phyloP scores from a whole-genome alignment of 2,888 invertebrate species.

The Flexamia atlantica region DNA sequence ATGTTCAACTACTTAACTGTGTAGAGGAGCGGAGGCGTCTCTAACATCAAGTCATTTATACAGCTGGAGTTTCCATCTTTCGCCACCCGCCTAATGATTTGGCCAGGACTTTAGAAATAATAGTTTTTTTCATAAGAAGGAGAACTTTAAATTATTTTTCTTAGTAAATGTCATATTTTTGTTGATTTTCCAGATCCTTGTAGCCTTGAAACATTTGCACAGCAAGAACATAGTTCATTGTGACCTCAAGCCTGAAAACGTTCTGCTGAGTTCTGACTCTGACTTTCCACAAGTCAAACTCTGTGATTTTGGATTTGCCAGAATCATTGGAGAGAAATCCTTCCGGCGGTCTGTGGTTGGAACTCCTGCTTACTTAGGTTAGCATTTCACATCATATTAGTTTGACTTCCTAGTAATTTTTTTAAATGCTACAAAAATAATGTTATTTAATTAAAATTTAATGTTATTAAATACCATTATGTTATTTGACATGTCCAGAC shows the following conservation, averaged over 20 bases:
- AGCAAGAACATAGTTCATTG: conserved; percentile 99
- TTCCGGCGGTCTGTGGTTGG: conserved; percentile 98
- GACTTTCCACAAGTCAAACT: conserved; percentile 99
- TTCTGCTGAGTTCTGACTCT: conserved; percentile 94
- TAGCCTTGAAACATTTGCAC: conserved; percentile 97
- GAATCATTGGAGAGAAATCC: conserved; percentile 99
- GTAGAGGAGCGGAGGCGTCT: too few species aligned
- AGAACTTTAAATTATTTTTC: neutral
- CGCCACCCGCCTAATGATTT: too few species aligned
- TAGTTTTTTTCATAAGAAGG: too few species aligned
- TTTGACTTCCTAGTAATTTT: too few species aligned
- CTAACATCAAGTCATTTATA: too few species aligned
- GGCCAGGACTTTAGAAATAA: too few species aligned
- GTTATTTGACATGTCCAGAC: too few species aligned
- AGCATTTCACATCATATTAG: neutral
- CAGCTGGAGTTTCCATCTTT: too few species aligned
- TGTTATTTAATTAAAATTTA: too few species aligned
- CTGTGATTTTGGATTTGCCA: conserved; percentile 99
- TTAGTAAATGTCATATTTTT: neutral
- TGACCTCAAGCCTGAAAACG: conserved; percentile 98
- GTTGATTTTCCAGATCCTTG: conserved; percentile 86
- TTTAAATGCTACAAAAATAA: too few species aligned
- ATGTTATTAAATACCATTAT: too few species aligned
- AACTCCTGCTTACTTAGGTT: conserved; percentile 98
- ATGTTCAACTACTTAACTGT: too few species aligned